These are phyloP conservation scores for Scarus forsteni DNA, from an alignment of 2,797 vertebrate genomes.

Conservation along the genomic window DNA sequence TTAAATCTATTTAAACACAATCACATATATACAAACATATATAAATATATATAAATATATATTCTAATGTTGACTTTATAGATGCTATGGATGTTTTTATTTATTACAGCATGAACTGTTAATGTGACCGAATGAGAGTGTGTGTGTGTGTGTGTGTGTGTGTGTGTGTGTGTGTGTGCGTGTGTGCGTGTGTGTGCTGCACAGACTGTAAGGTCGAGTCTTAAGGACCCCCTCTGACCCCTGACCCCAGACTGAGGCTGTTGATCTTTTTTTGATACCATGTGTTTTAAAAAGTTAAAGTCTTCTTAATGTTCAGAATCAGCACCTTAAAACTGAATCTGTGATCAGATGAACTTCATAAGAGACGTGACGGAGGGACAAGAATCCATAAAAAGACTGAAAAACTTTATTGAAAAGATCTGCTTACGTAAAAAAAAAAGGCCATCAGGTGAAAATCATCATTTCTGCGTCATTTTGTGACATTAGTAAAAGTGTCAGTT, in stretches of 20 bases:
- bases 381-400: too few relatives aligned
- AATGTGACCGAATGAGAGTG: slow-evolving; percentile 19
- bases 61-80: slow-evolving; percentile 61
- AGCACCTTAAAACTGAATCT: too few relatives aligned
- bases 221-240: slow-evolving; percentile 42
- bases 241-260: slow-evolving; percentile 25
- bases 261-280: too few relatives aligned
- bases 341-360: too few relatives aligned
- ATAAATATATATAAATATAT: slow-evolving; percentile 34
- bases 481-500: too few relatives aligned
- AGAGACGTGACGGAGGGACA: too few relatives aligned
- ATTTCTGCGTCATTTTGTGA: too few relatives aligned
- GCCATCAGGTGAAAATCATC: too few relatives aligned
- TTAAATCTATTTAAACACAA: slow-evolving; percentile 41
- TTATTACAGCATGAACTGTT: slow-evolving; percentile 71
- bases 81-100: slow-evolving; percentile 68
- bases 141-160: slow-evolving; percentile 21
- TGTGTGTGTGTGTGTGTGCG: slow-evolving; percentile 17
- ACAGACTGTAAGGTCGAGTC: slow-evolving; percentile 53
- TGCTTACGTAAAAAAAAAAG: too few relatives aligned
- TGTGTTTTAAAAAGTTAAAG: too few relatives aligned
- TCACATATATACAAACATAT: slow-evolving; percentile 31
- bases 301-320: too few relatives aligned
- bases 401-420: too few relatives aligned
- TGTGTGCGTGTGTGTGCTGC: slow-evolving; percentile 23